A percentile compares a stretch with the other conserved stretches of the same genome.
Evolutionary conservation across 2,888 invertebrate genomes (phyloP).

Genomic region (Seira sanloemensis): DNA sequence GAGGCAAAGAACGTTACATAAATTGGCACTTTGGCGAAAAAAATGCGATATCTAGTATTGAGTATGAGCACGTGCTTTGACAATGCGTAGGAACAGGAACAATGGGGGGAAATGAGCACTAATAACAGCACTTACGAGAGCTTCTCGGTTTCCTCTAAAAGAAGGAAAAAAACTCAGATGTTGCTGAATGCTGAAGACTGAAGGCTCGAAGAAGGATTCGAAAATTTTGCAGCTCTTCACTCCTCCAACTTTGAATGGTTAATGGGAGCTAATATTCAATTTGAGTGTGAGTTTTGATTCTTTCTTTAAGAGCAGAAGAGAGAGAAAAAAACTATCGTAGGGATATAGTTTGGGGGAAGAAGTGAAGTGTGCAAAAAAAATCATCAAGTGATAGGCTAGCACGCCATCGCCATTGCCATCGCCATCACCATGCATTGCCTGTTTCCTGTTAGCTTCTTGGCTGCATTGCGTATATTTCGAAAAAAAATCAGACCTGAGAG

Average conservation of each 20-base stretch:
- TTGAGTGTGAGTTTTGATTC: constrained; percentile 49
- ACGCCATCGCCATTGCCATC: constrained; percentile 1
- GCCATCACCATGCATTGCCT: too few species aligned
- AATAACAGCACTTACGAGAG: constrained; percentile 21
- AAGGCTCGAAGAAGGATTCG: constrained; percentile 16
- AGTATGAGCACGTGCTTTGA: constrained; percentile 28
- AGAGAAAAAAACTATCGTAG: constrained; percentile 5
- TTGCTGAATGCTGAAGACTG: not conserved
- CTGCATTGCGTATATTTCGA: not conserved
- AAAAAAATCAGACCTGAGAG: not conserved
- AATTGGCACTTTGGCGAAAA: constrained; percentile 20
- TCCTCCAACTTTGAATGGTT: constrained; percentile 46
- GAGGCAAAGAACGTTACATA: constrained; percentile 46
- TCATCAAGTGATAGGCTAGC: too few species aligned
- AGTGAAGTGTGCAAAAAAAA: constrained; percentile 11
- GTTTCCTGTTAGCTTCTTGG: not conserved
- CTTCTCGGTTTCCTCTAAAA: not conserved
- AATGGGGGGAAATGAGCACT: constrained; percentile 49
- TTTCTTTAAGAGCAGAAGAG: too few species aligned
- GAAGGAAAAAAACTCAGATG: not conserved
- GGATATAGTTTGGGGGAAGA: constrained; percentile 11
- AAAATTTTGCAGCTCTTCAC: constrained; percentile 48
- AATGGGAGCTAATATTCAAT: constrained; percentile 52
- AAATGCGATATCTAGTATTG: not conserved
- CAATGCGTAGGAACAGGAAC: constrained; percentile 39